Percentiles rank a stretch among this genome's conserved stretches.
Conservation (phyloP, 2,888 invertebrate species). For the Acleris literana region DNA sequence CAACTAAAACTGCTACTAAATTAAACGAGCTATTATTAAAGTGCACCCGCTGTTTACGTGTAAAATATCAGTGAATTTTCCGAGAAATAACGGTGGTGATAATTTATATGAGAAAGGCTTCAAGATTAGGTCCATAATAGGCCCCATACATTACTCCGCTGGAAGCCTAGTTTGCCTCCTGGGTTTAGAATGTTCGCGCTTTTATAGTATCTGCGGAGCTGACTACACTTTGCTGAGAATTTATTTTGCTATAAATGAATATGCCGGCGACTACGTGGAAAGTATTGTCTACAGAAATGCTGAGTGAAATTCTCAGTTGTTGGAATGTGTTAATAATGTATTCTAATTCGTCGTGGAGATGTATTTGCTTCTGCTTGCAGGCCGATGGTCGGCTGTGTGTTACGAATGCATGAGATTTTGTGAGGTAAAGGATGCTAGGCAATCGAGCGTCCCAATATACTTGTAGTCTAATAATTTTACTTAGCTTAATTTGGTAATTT, state of each 20-base stretch:
- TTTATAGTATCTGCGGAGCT: conserved; percentile 10
- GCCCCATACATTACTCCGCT: conserved; percentile 65
- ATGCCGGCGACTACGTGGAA: too few relatives aligned
- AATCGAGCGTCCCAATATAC: too few relatives aligned
- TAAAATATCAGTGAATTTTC: conserved; percentile 56
- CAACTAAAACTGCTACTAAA: conserved; percentile 11
- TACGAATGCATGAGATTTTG: too few relatives aligned
- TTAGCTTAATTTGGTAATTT: too few relatives aligned
- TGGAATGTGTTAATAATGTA: too few relatives aligned
- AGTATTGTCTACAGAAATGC: too few relatives aligned
- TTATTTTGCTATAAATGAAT: conserved; percentile 3
- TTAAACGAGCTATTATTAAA: conserved; percentile 23
- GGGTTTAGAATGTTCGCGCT: conserved; percentile 30
- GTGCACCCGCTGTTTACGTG: conserved; percentile 51
- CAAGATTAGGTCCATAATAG: conserved; percentile 73
- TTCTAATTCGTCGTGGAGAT: too few relatives aligned
- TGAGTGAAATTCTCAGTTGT: too few relatives aligned
- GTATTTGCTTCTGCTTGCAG: too few relatives aligned
- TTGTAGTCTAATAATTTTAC: too few relatives aligned
- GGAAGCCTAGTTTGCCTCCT: conserved; percentile 41
- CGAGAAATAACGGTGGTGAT: conserved; percentile 54
- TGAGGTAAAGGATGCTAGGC: too few relatives aligned
- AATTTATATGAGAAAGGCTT: conserved; percentile 73
- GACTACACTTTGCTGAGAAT: conserved; percentile 2
- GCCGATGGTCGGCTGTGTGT: too few relatives aligned